These are phyloP conservation scores for Melanotaenia nigrans DNA, from an alignment of 2,797 vertebrate genomes.

Conservation along the genomic window DNA sequence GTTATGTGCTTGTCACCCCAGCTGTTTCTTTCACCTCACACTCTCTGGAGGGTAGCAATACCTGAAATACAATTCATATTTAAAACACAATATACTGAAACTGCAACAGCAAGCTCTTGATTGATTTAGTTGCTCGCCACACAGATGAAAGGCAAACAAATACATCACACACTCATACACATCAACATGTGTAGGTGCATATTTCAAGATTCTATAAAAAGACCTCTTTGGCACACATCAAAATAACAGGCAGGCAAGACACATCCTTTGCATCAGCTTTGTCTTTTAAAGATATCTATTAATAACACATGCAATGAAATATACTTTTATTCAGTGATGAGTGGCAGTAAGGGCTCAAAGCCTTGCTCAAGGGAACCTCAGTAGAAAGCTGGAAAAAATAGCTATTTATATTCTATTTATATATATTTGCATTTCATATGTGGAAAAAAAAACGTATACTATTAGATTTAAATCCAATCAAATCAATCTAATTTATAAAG, in stretches of 20 bases:
- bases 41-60: constrained; percentile 36
- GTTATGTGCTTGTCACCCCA: constrained; percentile 26
- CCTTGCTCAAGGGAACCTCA: constrained; percentile 17
- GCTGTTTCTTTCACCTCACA: constrained; percentile 56
- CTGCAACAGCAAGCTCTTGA: constrained; percentile 38
- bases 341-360: constrained; percentile 29
- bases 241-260: constrained; percentile 34
- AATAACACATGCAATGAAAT: constrained; percentile 13
- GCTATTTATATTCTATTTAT: too few species aligned
- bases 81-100: constrained; percentile 49
- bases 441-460: background rate
- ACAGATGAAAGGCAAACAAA: constrained; percentile 47
- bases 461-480: too few species aligned
- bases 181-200: constrained; percentile 16
- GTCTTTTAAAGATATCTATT: constrained; percentile 41
- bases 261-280: constrained; percentile 24
- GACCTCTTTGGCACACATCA: constrained; percentile 40
- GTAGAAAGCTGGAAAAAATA: background rate
- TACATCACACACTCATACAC: constrained; percentile 6
- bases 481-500: too few species aligned
- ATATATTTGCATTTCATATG: background rate
- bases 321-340: constrained; percentile 4
- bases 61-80: constrained; percentile 58
- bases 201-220: constrained; percentile 51
- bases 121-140: constrained; percentile 50